Evolutionary conservation across 2,797 vertebrate genomes (phyloP).

Genomic region (Epinephelus coioides): DNA sequence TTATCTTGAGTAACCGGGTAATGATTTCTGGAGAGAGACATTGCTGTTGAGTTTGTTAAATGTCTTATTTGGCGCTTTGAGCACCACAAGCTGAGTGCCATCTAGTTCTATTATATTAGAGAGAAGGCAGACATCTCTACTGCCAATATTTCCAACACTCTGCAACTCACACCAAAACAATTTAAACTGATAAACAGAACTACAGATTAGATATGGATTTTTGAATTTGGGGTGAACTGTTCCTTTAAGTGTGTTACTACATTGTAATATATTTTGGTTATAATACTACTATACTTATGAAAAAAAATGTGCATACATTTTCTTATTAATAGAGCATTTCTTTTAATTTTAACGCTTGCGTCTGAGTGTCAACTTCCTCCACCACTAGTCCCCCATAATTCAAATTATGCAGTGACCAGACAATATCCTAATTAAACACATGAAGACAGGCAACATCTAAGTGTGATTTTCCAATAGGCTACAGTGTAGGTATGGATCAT

Average conservation of each 20-base stretch:
- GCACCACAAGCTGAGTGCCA: no score
- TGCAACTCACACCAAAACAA: no score
- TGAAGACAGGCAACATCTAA: not conserved
- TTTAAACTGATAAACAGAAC: no score
- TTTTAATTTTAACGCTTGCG: not conserved
- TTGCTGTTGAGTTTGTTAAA: no score
- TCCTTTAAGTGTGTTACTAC: not conserved
- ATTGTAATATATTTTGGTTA: not conserved
- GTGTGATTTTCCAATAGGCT: conserved; percentile 10
- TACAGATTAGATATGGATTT: no score
- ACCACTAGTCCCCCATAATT: not conserved
- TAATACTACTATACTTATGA: not conserved
- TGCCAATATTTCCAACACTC: no score
- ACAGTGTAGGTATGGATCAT: conserved; percentile 10
- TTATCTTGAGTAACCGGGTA: no score
- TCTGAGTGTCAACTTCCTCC: not conserved
- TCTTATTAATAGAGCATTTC: not conserved
- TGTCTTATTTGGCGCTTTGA: no score
- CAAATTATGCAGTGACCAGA: not conserved
- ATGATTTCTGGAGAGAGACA: no score
- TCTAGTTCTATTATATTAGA: no score
- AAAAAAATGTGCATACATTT: not conserved
- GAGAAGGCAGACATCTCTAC: no score
- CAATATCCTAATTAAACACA: conserved; percentile 14
- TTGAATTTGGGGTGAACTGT: no score